Evolutionary conservation across 2,797 vertebrate genomes (phyloP), one percentile per base, ranked within the genome.

Genomic region (Crenichthys baileyi): DNA sequence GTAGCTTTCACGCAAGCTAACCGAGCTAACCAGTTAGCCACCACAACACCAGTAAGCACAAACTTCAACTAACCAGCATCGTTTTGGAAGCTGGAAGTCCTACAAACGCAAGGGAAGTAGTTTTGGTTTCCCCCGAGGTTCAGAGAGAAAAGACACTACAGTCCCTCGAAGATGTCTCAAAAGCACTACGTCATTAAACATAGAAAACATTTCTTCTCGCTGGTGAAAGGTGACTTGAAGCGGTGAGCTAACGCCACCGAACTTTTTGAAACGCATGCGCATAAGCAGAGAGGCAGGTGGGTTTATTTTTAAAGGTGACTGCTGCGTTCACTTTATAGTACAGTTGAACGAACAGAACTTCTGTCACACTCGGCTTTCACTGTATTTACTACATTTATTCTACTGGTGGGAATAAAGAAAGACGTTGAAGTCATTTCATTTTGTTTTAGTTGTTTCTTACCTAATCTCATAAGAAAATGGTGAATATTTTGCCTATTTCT

Each of bases 221-320:
- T 86, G 85, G 56, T 83, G 51, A 89, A 84, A 91, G 80, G 88
- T 88, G 85, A 90, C 83, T 85, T 80, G 86, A 83, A 36, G 76
- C 39, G 18, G 44, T 48, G 70, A 87, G 90, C 88, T 87, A 85
- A 83, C 79, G 70, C 78, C 75, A 31, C 77, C 50, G 61, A 94
- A 93, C 89, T 91, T 93, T 90, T 90, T 88, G 39, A 4, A 58
- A 84, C 93, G 93, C 91, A 8, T 92, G 93, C 90, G 93, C 91
- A 80, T 51, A 4, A 51, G 72, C 65, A 46, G n/a, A 44, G 72
- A 77, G 76, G 84, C 82, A 85, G 84, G 87, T 31, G 9, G 29
- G 1, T 22, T 7, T 3, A 11, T 46, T 22, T 31, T 44, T 46
- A 41, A 44, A 15, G 51, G 39, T 56, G 46, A 44, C 65, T 31